Evolutionary conservation across 2,797 vertebrate species (phyloP), one percentile per base, ranked within the genome.

Genomic region (Poeciliopsis presidionis): DNA sequence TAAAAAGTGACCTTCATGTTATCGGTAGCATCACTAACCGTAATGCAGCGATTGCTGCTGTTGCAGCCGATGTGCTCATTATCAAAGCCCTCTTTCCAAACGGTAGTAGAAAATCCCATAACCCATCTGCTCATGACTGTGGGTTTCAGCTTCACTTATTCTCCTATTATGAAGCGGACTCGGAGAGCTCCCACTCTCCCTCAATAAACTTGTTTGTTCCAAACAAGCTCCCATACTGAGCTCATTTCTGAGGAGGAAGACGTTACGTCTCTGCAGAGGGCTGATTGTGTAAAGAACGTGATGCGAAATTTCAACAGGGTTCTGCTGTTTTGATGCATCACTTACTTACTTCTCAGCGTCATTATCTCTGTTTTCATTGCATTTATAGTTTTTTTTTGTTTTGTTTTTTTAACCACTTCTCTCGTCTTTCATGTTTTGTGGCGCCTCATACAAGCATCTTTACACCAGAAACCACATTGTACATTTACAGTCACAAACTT

Each of bases 81-180:
- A 51, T 73, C 78, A 75, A 72, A 88, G 80, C 85, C 78, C 77
- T 81, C 71, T 76, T 59, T 79, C 80, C 72, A 70, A 79, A 82
- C 89, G 84, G 75, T 75, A n/a, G 81, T 75, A 88, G 85, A 90
- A 88, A 90, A 89, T 91, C 20, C 63, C 9, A 41, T 67, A 67
- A 67, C 79, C 82, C 83, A 81, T 92, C 85, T 84, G 81, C 79
- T 90, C 76, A 67, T 81, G 81, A 81, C 81, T 84, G 81, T 76
- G 71, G 90, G 86, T 87, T 86, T 85, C 87, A 90, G 86, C 82
- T 81, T 86, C 85, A 73, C 81, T 89, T 86, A 89, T 86, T 91
- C 79, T 79, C 63, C 11, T 14, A 45, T 43, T 70, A 45, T 45
- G 41, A n/a, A n/a, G 55, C 85, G 70, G 84, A 78, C 79, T 84